Percentiles rank a stretch among this genome's conserved stretches.
Evolutionary conservation across 2,113 vertebrate genomes (phyloP).

Genomic region (Benitochromis conjunctus): DNA sequence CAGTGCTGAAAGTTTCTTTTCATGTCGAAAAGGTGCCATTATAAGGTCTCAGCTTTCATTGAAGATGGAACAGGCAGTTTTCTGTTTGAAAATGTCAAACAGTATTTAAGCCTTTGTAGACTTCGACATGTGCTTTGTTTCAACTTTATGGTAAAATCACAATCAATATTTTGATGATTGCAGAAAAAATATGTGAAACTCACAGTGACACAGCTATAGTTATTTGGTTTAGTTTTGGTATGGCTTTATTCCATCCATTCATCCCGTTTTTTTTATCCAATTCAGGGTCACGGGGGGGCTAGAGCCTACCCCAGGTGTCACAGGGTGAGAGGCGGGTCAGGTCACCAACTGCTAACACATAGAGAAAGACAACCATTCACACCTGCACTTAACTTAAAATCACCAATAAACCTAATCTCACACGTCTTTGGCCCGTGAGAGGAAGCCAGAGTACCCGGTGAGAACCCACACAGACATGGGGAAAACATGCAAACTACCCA

Average conservation of each 20-base stretch:
- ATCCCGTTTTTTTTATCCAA: neutral
- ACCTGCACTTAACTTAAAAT: neutral
- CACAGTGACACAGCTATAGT: neutral
- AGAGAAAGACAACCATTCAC: neutral
- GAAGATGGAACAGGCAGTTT: neutral
- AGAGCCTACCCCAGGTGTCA: neutral
- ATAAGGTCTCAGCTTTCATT: conserved; percentile 14
- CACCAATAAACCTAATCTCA: neutral
- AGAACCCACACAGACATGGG: neutral
- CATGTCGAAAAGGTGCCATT: conserved; percentile 8
- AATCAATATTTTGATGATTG: neutral
- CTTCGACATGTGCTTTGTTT: neutral
- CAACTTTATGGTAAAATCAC: neutral
- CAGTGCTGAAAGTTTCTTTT: conserved; percentile 13
- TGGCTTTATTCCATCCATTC: neutral
- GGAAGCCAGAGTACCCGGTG: neutral
- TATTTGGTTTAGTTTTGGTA: neutral
- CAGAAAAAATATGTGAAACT: neutral
- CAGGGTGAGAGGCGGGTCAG: neutral
- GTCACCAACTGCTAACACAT: neutral
- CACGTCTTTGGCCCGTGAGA: neutral
- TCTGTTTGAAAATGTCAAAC: neutral
- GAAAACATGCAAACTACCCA: neutral
- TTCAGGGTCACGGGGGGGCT: neutral
- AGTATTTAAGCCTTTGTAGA: neutral